phyloP scores from a whole-genome alignment of 2,797 vertebrate genomes.

The Pseudotriccus pelzelni region DNA sequence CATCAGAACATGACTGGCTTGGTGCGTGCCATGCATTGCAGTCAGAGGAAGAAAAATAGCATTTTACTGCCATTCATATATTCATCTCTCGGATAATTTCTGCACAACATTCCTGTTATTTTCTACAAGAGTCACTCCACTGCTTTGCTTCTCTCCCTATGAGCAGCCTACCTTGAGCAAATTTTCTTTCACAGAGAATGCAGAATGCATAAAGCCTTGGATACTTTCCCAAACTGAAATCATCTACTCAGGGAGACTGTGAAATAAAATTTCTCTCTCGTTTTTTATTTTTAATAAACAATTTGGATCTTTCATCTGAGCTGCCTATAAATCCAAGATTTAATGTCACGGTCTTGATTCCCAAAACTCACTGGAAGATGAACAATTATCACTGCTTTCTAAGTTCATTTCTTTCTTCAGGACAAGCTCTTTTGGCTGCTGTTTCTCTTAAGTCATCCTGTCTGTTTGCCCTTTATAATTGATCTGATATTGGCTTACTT shows the following conservation, averaged over 20 bases:
- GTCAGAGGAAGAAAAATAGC: background rate
- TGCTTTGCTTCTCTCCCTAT: background rate
- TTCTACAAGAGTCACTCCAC: background rate
- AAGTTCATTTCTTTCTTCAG: background rate
- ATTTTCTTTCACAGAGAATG: background rate
- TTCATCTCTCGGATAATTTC: background rate
- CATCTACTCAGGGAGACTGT: background rate
- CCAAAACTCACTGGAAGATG: background rate
- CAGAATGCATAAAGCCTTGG: background rate
- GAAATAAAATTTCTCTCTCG: slow-evolving; percentile 3
- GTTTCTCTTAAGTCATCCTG: background rate
- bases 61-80: background rate
- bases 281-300: slow-evolving; percentile 36
- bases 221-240: background rate
- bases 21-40: background rate
- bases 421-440: background rate
- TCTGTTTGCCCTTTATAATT: background rate
- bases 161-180: background rate
- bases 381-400: background rate
- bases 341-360: background rate
- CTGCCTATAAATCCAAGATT: background rate
- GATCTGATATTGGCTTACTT: background rate
- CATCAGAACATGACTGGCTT: background rate
- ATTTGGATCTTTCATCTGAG: background rate
- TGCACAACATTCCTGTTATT: background rate